Conservation (phyloP, 2,797 vertebrate species). For the Aselliscus stoliczkanus region DNA sequence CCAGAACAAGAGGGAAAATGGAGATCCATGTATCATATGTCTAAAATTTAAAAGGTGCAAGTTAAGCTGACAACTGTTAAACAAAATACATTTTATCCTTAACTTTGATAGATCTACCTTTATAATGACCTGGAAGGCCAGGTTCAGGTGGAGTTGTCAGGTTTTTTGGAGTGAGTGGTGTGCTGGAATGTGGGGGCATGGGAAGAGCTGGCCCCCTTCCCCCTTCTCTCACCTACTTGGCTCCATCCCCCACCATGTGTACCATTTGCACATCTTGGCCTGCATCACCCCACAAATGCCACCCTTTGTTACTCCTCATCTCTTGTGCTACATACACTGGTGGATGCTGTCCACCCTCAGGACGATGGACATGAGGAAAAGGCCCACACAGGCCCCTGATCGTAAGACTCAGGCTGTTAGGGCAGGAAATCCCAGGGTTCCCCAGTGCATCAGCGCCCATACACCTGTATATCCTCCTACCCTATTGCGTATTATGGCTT, state of each 20-base stretch:
- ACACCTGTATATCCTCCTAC: not conserved
- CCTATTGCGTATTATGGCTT: not conserved
- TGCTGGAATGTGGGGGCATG: not conserved
- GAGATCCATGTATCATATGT: not conserved
- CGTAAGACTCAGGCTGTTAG: not conserved
- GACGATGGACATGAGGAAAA: not conserved
- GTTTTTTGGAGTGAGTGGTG: not conserved
- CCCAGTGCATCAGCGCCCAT: too few species aligned
- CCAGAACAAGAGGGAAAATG: not conserved
- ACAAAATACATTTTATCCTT: not conserved
- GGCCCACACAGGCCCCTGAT: not conserved
- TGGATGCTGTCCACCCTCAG: not conserved
- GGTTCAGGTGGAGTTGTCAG: not conserved
- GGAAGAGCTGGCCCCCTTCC: not conserved
- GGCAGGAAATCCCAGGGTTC: not conserved
- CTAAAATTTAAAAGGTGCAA: not conserved
- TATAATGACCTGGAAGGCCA: not conserved
- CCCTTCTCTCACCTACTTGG: not conserved
- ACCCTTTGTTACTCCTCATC: not conserved
- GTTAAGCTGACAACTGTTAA: not conserved
- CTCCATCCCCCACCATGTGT: not conserved
- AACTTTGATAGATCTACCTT: not conserved
- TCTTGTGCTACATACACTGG: not conserved
- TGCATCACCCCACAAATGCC: not conserved
- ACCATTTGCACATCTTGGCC: too few species aligned